These are phyloP conservation scores for Macroteleia sp. DNA, from an alignment of 2,888 invertebrate species.

Conservation along the genomic window DNA sequence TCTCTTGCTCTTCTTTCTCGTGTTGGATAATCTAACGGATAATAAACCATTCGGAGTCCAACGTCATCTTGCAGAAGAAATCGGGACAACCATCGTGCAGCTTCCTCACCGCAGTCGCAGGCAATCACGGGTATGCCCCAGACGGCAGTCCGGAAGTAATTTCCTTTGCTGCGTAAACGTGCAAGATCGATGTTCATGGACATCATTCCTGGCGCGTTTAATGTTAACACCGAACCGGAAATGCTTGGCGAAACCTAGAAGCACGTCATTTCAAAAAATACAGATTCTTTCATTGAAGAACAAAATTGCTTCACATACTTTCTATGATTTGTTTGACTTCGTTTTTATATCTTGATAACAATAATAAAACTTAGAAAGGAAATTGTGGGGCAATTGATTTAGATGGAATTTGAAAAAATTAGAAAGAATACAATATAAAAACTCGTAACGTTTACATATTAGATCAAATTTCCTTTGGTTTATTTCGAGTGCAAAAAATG, in stretches of 20 bases:
- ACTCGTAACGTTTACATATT: too few species aligned
- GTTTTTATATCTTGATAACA: too few species aligned
- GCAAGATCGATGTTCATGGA: constrained; percentile 85
- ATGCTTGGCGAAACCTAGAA: constrained; percentile 84
- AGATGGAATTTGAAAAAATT: too few species aligned
- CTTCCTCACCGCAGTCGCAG: constrained; percentile 89
- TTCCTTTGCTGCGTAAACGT: constrained; percentile 76
- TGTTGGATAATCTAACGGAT: constrained; percentile 84
- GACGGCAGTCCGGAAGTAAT: constrained; percentile 84
- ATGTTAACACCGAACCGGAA: constrained; percentile 85
- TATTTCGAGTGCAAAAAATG: too few species aligned
- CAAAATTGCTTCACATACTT: too few species aligned
- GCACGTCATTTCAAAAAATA: not conserved
- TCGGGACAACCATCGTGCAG: constrained; percentile 90
- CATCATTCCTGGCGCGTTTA: constrained; percentile 86
- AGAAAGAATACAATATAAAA: too few species aligned
- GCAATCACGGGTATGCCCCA: constrained; percentile 87
- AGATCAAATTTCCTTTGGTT: too few species aligned
- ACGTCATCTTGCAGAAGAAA: constrained; percentile 85
- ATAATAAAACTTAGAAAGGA: too few species aligned
- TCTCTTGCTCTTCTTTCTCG: constrained; percentile 75
- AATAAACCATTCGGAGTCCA: constrained; percentile 87
- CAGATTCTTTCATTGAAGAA: too few species aligned
- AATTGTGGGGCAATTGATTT: too few species aligned
- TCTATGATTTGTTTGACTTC: too few species aligned